Conservation (phyloP, 2,888 invertebrate genomes). For the Latrodectus elegans region DNA sequence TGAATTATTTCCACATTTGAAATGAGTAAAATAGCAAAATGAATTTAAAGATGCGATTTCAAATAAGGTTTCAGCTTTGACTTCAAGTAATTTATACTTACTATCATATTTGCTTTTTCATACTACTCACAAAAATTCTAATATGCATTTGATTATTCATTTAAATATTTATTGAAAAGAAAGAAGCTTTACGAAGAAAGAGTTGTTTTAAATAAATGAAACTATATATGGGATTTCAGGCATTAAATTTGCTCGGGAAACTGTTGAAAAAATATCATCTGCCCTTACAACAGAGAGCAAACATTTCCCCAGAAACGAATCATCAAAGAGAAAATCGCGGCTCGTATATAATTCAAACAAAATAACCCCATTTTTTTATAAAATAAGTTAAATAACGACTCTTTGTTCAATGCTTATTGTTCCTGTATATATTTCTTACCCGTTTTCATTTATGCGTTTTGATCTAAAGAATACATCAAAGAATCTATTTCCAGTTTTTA, state of each 20-base stretch:
- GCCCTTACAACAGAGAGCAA: not conserved
- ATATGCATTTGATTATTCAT: no score
- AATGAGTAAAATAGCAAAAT: no score
- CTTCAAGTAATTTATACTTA: no score
- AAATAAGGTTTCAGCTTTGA: no score
- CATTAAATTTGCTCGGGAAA: not conserved
- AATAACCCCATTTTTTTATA: not conserved
- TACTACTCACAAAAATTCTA: no score
- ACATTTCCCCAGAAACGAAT: not conserved
- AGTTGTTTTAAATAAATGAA: not conserved
- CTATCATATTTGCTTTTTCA: no score
- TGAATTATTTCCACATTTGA: no score
- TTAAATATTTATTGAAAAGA: not conserved
- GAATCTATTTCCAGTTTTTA: constrained; percentile 13
- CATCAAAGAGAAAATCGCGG: not conserved
- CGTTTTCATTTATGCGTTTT: constrained; percentile 5
- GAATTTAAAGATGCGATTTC: no score
- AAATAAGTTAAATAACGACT: constrained; percentile 2
- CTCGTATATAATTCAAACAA: not conserved
- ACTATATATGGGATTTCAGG: not conserved
- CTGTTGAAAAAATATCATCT: not conserved
- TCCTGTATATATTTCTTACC: constrained; percentile 5
- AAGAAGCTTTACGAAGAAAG: not conserved
- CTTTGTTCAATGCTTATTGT: constrained; percentile 3
- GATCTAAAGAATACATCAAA: constrained; percentile 17